Evolutionary conservation across 1,140 invertebrate species (phyloP), one percentile per base, ranked within the genome.

Genomic region (Drosophila funebris): DNA sequence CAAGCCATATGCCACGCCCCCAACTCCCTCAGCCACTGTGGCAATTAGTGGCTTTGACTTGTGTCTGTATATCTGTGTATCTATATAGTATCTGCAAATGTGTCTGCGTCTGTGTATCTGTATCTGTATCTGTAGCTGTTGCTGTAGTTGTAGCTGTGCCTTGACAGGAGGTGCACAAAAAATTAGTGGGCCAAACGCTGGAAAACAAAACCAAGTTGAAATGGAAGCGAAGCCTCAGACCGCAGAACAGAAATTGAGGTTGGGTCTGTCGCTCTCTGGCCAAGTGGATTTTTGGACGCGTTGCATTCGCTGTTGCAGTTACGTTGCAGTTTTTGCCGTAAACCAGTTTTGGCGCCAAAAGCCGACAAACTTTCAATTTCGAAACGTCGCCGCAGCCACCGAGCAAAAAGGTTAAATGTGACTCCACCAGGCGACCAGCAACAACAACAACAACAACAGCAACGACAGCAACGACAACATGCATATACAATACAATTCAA

Each of bases 311-410:
- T 22, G 41, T 11, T 6, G 57, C 27, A 52, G 27, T 48, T 29
- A 7, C 7, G 4, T 5, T 46, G 27, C 14, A 9, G 8, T 27
- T 13, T 27, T 46, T 39, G 36, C 48, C 11, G 56, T 61, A 82
- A 87, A 87, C 82, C 82, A 87, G 81, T 84, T 84, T 81, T 57
- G 48, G 76, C 73, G 57, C 68, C 76, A 75, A 71, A 56, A 60
- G 48, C 58, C 64, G 60, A 80, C 68, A 83, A 80, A 84, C 81
- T 84, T 84, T 84, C 81, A 85, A 84, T 84, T 84, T 84, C 82
- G 82, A 84, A 80, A 77, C 82, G 76, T 29, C 50, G 74, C 56
- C 57, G 29, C 73, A 77, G 41, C 29, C 53, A 41, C n/a, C 36
- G 20, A 61, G 50, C 72, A 64, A 76, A 84, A 84, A 84, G 81